Evolutionary conservation across 2,797 vertebrate species (phyloP), one percentile per base, ranked within the genome.

Genomic region (Sebastes reedi): DNA sequence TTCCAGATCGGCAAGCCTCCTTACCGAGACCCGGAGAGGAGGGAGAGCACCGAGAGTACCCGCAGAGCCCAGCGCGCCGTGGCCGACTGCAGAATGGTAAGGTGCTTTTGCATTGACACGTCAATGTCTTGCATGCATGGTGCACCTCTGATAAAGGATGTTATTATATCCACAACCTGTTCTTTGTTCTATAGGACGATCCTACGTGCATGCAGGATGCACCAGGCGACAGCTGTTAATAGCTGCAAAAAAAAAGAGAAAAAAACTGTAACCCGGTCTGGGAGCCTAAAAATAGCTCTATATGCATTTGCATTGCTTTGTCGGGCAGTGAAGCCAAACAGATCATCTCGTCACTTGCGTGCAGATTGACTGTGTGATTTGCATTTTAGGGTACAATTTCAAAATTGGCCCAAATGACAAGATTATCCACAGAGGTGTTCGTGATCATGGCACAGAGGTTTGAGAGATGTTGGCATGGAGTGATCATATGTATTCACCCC

Each of bases 41-140:
- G 96, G 94, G 97, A 97, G 95, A 98, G 98, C 95, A 96, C 95
- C 75, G 97, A 97, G 61, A 93, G 96, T 88, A 93, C 94, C 95
- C 95, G 94, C 90, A 97, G 94, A 94, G 97, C 92, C 86, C 97
- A 97, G 88, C 92, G 97, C 89, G 95, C 96, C 90, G 96, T 97
- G 96, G 97, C 97, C 83, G 97, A 98, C 97, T 98, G 98, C 97
- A 99, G 97, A 95, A 98, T 97, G 98, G 98, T 99, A 96, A 93
- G 98, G 39, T 42, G 39, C 39, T 42, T 42, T 93, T 85, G 72
- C 73, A 42, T 42, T 42, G 83, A 81, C 88, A 92, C 87, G 82
- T 85, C 82, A 34, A 60, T 80, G 81, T 80, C 88, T 42, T 42
- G 39, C 39, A 42, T 88, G 66, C 86, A 88, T 65, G 85, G 80